Percentiles rank a stretch among this genome's conserved stretches.
Evolutionary conservation across 2,888 invertebrate genomes (phyloP).

Genomic region (Oscheius myriophilus): DNA sequence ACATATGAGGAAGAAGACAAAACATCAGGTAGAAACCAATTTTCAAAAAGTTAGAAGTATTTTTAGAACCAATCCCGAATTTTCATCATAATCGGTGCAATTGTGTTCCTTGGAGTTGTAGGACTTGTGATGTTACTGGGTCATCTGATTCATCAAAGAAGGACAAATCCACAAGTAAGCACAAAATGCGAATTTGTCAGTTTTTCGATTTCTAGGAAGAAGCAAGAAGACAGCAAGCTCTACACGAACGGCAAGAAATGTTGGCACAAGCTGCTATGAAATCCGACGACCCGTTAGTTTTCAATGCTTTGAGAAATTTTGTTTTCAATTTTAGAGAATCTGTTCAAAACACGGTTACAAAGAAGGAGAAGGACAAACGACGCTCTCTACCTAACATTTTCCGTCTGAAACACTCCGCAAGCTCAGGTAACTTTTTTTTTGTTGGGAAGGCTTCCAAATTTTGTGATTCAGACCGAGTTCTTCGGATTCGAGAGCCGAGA

Average conservation of each 20-base stretch:
- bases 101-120: conserved; percentile 17
- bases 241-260: conserved; percentile 28
- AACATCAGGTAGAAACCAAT: conserved; percentile 26
- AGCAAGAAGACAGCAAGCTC: conserved; percentile 3
- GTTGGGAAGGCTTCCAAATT: not conserved
- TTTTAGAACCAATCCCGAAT: conserved; percentile 32
- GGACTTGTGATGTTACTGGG: conserved; percentile 17
- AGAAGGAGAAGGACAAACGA: conserved; percentile 27
- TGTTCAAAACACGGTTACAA: conserved; percentile 29
- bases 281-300: conserved; percentile 14
- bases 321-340: conserved; percentile 21
- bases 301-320: not conserved
- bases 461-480: conserved; percentile 21
- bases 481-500: conserved; percentile 23
- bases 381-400: conserved; percentile 29
- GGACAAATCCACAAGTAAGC: conserved; percentile 22
- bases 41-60: too few relatives aligned
- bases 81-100: conserved; percentile 28
- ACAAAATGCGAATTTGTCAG: not conserved
- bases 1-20: conserved; percentile 25
- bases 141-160: conserved; percentile 20
- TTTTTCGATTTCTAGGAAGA: conserved; percentile 11
- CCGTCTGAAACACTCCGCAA: conserved; percentile 16
- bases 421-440: conserved; percentile 20
- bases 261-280: conserved; percentile 17